Evolutionary conservation across 2,797 vertebrate genomes (phyloP).

Genomic region (Rhinogobio ventralis): DNA sequence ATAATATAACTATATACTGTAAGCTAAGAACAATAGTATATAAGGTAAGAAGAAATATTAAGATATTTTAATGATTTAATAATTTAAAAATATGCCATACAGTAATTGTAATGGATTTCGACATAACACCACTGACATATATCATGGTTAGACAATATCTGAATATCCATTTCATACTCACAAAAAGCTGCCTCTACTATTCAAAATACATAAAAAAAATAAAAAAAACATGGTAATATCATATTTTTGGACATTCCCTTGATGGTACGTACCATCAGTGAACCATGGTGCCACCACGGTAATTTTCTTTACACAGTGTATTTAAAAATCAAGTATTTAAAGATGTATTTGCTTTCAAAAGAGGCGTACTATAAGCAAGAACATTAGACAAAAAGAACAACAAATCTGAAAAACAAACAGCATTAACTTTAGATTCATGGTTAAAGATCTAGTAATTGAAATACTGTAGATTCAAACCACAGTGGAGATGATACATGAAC

Average conservation of each 20-base stretch:
- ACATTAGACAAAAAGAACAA: neutral
- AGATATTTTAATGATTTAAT: too few species aligned
- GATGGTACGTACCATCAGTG: neutral
- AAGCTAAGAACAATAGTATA: too few species aligned
- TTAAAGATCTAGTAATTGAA: neutral
- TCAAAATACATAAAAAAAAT: neutral
- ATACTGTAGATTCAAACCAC: neutral
- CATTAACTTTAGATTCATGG: neutral
- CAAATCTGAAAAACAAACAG: neutral
- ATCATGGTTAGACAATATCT: neutral
- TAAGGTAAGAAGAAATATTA: too few species aligned
- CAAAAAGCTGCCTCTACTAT: too few species aligned
- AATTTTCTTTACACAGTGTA: neutral
- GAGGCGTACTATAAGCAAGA: neutral
- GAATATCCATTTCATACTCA: neutral
- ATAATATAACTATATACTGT: too few species aligned
- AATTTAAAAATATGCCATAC: neutral
- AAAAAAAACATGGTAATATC: neutral
- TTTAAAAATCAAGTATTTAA: neutral
- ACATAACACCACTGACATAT: neutral
- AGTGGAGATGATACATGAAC: neutral
- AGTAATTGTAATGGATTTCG: neutral
- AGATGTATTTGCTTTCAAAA: neutral
- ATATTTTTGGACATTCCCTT: neutral
- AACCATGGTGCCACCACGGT: neutral